Evolutionary conservation across 2,888 invertebrate genomes (phyloP), one percentile per base, ranked within the genome.

Genomic region (Kryphioiulus occultus): DNA sequence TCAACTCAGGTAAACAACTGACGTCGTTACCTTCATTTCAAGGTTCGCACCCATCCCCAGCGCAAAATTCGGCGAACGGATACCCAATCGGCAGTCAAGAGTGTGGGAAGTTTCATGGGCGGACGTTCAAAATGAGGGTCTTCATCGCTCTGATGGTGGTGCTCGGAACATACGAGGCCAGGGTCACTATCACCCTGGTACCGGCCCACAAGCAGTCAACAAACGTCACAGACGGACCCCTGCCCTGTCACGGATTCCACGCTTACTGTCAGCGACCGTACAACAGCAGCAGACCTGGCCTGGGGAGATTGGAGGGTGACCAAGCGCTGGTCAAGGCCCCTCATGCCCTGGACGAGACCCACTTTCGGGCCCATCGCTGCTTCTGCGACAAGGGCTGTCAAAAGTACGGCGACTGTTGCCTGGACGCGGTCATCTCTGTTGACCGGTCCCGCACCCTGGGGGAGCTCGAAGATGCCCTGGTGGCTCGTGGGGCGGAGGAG

Each of bases 361-460:
- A 53, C 3, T n/a, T 53, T 10, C 44, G 44, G 44, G 19, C 1
- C 17, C 53, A 53, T 5, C 53, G n/a, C 30, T 83, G 83, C 83
- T 83, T 32, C 83, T 83, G 83, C 35, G 83, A 83, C 17, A 1
- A 1, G 1, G 83, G 17, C 30, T 83, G 83, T 19, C 7, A 4
- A 30, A 17, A 83, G n/a, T 83, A 83, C 35, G 83, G 83, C 17
- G 83, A 22, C 83, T 83, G 83, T 26, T 83, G 83, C 35, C 83
- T 35, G 83, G 83, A 83, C 78, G 26, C 12, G 78, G 44, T 44
- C 12, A 44, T 12, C n/a, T 1, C 4, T 19, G 12, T 53, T 7
- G 19, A 53, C 53, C 3, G 1, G 19, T 3, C 53, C 19, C 53
- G 53, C 53, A 17, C 19, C n/a, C 4, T 53, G 19, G 53, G 4